Conservation (phyloP, 2,113 vertebrate genomes). For the Rhea pennata region DNA sequence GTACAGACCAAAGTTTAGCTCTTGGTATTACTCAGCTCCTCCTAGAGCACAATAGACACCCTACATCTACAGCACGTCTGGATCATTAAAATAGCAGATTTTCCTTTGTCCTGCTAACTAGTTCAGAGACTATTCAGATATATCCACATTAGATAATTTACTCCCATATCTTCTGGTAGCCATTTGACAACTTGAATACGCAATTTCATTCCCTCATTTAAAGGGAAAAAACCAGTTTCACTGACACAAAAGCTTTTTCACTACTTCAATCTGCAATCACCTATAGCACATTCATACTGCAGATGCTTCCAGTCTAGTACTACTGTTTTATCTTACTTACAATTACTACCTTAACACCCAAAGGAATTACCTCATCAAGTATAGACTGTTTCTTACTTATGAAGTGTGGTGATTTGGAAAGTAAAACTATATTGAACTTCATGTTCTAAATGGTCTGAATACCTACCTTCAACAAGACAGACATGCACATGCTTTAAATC, state of each 20-base stretch:
- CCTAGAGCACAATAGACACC: neutral
- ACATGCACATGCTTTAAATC: neutral
- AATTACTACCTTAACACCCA: neutral
- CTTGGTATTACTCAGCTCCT: neutral
- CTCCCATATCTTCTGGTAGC: neutral
- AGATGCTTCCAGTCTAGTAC: neutral
- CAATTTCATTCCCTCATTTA: neutral
- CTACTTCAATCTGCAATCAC: neutral
- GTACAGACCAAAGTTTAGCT: neutral
- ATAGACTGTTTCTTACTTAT: neutral
- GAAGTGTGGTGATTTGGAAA: neutral
- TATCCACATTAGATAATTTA: neutral
- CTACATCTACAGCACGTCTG: neutral
- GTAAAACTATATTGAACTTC: neutral
- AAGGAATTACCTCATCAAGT: neutral
- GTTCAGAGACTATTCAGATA: neutral
- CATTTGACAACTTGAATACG: neutral
- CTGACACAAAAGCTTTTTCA: neutral
- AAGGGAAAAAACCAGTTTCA: neutral
- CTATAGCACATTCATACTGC: neutral
- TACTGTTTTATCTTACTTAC: neutral
- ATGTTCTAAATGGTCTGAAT: neutral
- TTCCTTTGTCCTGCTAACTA: neutral
- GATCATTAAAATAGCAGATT: neutral
- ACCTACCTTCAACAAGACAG: neutral